Evolutionary conservation across 2,888 invertebrate species (phyloP).

Genomic region (Dicycla oo): DNA sequence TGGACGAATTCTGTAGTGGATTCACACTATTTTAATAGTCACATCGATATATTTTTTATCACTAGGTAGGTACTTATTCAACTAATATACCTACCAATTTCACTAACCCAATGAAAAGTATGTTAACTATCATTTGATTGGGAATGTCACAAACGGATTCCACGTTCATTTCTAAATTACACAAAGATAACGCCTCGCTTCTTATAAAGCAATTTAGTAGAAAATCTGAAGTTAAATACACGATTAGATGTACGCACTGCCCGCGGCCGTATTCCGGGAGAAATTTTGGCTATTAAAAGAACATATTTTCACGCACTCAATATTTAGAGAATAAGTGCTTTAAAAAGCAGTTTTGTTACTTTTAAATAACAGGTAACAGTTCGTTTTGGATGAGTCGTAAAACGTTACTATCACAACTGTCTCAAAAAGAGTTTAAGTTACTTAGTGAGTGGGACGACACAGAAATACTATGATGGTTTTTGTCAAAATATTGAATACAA

Average conservation of each 20-base stretch:
- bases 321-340: constrained; percentile 78
- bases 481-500: constrained; percentile 64
- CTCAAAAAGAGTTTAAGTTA: constrained; percentile 65
- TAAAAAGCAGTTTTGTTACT: constrained; percentile 85
- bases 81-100: constrained; percentile 62
- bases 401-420: constrained; percentile 73
- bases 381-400: constrained; percentile 79
- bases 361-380: constrained; percentile 86
- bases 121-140: constrained; percentile 72
- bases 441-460: constrained; percentile 67
- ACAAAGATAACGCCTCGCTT: constrained; percentile 69
- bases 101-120: constrained; percentile 68
- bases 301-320: constrained; percentile 85
- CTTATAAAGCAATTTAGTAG: constrained; percentile 80
- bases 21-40: neutral
- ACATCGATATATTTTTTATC: neutral
- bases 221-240: constrained; percentile 67
- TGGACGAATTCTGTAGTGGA: neutral
- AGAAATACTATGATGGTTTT: constrained; percentile 60
- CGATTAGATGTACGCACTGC: constrained; percentile 48
- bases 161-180: constrained; percentile 73
- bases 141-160: constrained; percentile 66
- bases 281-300: constrained; percentile 83
- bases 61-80: neutral
- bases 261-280: constrained; percentile 62